Evolutionary conservation across 2,797 vertebrate genomes (phyloP).

Genomic region (Mastacembelus armatus): DNA sequence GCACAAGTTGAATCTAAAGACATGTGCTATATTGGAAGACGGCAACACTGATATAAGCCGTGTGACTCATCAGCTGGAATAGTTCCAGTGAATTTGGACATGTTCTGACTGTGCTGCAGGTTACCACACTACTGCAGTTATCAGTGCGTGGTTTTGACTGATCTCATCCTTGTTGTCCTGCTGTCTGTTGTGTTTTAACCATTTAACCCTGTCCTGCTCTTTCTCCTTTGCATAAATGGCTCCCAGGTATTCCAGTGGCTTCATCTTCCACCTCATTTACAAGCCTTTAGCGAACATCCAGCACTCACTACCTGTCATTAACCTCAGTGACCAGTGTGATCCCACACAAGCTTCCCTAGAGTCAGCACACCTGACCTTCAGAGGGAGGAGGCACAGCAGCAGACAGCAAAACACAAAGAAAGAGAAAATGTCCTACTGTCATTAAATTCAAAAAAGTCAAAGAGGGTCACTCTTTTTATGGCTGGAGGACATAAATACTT

Average conservation of each 20-base stretch:
- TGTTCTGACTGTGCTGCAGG: not conserved
- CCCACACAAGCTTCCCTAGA: not conserved
- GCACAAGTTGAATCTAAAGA: not conserved
- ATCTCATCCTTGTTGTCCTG: not conserved
- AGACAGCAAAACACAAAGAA: not conserved
- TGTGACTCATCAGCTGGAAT: not conserved
- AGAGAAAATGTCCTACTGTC: not conserved
- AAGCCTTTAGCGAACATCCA: slow-evolving; percentile 45
- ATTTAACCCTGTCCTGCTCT: not conserved
- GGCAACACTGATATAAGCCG: too few species aligned
- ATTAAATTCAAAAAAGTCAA: not conserved
- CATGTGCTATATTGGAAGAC: too few species aligned
- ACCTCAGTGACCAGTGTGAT: not conserved
- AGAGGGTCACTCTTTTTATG: not conserved
- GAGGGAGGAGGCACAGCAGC: not conserved
- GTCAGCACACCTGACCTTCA: not conserved
- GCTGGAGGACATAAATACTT: not conserved
- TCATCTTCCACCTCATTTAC: slow-evolving; percentile 78
- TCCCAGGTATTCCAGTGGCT: slow-evolving; percentile 67
- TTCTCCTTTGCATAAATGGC: not conserved
- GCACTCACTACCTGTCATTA: not conserved
- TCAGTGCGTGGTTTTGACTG: not conserved
- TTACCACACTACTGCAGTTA: too few species aligned
- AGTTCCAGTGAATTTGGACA: not conserved
- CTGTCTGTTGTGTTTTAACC: not conserved